Base-by-base conservation (phyloP, 2,113 vertebrate species). In the Anser cygnoides region DNA sequence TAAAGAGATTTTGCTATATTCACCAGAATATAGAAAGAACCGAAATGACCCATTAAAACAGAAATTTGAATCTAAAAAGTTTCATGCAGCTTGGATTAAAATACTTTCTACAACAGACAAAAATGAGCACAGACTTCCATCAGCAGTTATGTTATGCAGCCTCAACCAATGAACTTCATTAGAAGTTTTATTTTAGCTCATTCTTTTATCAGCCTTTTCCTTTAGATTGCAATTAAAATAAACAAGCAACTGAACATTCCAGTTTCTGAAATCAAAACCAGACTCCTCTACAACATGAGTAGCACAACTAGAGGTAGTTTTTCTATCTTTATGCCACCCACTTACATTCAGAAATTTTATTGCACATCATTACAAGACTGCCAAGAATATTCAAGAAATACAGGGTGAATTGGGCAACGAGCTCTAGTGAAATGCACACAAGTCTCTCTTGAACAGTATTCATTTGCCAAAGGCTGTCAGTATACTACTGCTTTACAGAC, bases 351-450 rank as follows among this genome's bases (percentile, higher is more conserved):
- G 23, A 57, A 80, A 29, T 90, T 31, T 67, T 46, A 50, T 0
- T 29, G 33, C 67, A 18, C 28, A 21, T 41, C 0, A 1, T 49
- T 31, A 37, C 10, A 9, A 91, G 33, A 21, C 59, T 15, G 17
- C 33, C 85, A 80, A 61, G 41, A 43, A 25, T 11, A 20, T 50
- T 23, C 3, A 8, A 49, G 33, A 55, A 15, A 15, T 5, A 25
- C 0, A 1, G 13, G 15, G 37, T 4, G 29, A 86, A 35, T 1
- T 22, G 62, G 46, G 7, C 5, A 0, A 25, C 4, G 29, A 66
- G 21, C 41, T 77, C 33, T 4, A 9, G 11, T 3, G 5, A 11
- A 71, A 87, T 5, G 50, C 49, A 82, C 29, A 67, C 43, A 66
- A 55, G 20, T 12, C 58, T 77, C 46, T n/a, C 78, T 59, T 43